phyloP scores from a whole-genome alignment of 53 echinoderm and acorn worm species.

The Apostichopus leukothele region DNA sequence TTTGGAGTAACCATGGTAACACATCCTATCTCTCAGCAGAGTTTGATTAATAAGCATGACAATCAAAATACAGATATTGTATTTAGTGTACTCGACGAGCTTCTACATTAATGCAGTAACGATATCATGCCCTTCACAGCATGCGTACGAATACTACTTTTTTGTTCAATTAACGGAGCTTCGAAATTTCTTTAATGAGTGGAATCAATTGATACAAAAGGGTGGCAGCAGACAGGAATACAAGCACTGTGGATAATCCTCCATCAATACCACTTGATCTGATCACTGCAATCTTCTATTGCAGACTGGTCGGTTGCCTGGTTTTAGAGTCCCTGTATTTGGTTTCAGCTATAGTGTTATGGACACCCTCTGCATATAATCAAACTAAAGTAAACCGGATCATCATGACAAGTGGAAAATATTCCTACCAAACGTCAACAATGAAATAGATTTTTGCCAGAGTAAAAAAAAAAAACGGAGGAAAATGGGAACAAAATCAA shows the following conservation, averaged over 20 bases:
- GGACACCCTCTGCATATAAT: neutral
- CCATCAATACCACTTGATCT: neutral
- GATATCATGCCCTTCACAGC: too few relatives aligned
- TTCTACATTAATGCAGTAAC: too few relatives aligned
- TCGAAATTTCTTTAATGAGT: too few relatives aligned
- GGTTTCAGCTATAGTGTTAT: neutral
- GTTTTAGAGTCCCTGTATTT: conserved; percentile 1
- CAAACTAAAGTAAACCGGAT: neutral
- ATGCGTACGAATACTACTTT: too few relatives aligned
- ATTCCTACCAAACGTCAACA: neutral
- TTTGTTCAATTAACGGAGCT: too few relatives aligned
- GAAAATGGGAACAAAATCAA: too few relatives aligned
- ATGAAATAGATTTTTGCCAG: conserved; percentile 15
- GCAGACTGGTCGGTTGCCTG: neutral
- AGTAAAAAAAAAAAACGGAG: neutral
- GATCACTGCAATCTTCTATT: neutral
- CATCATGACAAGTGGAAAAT: conserved; percentile 10
- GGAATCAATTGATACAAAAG: neutral
- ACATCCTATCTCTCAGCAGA: too few relatives aligned
- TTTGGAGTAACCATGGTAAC: too few relatives aligned
- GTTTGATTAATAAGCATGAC: too few relatives aligned
- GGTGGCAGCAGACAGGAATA: conserved; percentile 26
- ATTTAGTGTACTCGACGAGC: too few relatives aligned
- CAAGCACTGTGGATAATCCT: neutral
- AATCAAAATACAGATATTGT: too few relatives aligned